A percentile compares a stretch with the other conserved stretches of the same genome.
These are phyloP conservation scores for Leptodactylus fuscus DNA, from an alignment of 2,113 vertebrate genomes.

Conservation along the genomic window DNA sequence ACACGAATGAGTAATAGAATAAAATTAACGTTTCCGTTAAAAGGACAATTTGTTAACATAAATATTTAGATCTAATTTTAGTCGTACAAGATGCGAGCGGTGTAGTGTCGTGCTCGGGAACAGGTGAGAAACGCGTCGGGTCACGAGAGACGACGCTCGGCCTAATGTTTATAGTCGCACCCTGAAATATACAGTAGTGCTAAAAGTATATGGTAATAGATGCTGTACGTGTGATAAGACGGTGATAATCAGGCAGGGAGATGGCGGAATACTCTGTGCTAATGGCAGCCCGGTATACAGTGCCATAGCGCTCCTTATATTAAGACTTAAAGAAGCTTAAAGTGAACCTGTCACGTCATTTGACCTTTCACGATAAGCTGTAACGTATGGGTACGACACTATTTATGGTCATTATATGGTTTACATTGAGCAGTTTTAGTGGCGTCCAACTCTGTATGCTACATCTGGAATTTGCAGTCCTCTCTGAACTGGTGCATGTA, in stretches of 20 bases:
- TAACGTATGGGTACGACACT: too few relatives aligned
- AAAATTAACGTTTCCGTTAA: not conserved
- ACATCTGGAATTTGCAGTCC: too few relatives aligned
- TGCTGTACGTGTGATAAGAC: conserved; percentile 6
- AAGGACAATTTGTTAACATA: not conserved
- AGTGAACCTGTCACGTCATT: too few relatives aligned
- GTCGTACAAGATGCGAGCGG: not conserved
- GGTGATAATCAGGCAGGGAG: conserved; percentile 6
- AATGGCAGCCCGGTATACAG: too few relatives aligned
- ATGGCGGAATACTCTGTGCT: not conserved
- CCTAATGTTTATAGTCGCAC: not conserved
- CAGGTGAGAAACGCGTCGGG: not conserved
- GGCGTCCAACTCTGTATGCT: too few relatives aligned
- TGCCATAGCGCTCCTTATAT: not conserved
- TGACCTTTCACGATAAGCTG: too few relatives aligned
- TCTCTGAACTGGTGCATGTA: too few relatives aligned
- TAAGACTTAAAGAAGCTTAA: too few relatives aligned
- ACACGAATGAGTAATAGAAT: not conserved
- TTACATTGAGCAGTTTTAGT: too few relatives aligned
- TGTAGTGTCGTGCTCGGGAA: not conserved
- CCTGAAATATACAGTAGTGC: not conserved
- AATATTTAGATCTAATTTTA: not conserved
- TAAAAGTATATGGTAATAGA: not conserved
- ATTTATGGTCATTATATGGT: too few relatives aligned
- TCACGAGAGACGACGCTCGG: not conserved